Conservation (phyloP, 35 echinoderm and acorn worm genomes). For the Nesometra sesokonis region DNA sequence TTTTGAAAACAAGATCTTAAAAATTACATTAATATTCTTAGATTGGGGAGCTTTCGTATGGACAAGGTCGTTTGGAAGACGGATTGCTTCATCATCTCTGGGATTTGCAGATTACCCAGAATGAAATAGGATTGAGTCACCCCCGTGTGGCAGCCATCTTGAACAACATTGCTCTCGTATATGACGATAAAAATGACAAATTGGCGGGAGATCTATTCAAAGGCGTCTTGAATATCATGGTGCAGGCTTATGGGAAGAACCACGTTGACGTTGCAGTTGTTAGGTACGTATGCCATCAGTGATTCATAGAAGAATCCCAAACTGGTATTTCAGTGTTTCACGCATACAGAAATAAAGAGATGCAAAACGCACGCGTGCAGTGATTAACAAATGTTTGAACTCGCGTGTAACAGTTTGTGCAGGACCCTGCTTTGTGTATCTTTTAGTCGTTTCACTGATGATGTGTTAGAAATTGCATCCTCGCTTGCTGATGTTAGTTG, state of each 20-base stretch:
- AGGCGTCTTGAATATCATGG: constrained; percentile 49
- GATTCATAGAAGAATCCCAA: no score
- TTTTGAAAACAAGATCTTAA: no score
- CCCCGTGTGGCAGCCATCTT: constrained; percentile 71
- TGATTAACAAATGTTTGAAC: no score
- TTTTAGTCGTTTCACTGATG: no score
- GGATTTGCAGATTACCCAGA: constrained; percentile 65
- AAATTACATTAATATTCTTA: background rate
- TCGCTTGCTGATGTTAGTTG: no score
- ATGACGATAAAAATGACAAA: constrained; percentile 71
- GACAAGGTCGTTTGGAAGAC: constrained; percentile 59
- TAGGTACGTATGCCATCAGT: constrained; percentile 41
- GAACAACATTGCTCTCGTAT: constrained; percentile 68
- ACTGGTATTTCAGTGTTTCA: no score
- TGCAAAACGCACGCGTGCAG: no score
- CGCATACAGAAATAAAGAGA: no score
- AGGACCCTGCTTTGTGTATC: no score
- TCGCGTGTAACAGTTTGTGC: no score
- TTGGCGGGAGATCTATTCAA: constrained; percentile 48
- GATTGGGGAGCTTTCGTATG: constrained; percentile 76
- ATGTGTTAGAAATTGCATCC: no score
- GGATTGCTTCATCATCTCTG: constrained; percentile 41
- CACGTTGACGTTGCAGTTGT: constrained; percentile 79
- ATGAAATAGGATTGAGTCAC: constrained; percentile 59
- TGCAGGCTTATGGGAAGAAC: constrained; percentile 69